Base-by-base conservation (phyloP, 64 coral and sea anemone genomes). In the Pocillopora damicornis region DNA sequence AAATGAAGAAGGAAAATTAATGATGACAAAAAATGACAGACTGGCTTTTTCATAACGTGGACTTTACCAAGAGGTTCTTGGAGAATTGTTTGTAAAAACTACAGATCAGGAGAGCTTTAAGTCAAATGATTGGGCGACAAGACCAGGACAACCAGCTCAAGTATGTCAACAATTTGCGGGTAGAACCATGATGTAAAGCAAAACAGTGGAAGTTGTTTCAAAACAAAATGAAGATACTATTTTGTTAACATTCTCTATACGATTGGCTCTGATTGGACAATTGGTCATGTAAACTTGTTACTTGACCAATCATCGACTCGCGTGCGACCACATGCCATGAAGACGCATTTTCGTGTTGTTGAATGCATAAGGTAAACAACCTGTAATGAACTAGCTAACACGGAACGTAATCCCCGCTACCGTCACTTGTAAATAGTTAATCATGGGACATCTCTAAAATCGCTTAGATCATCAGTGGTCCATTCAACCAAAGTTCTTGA, bases 331-430 rank as follows among this genome's bases (percentile, higher is more conserved):
- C 63, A 22, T 30, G 81, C 20, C 16, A 72, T 37, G 35, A 5
- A 67, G 7, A 4, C 17, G 20, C 11, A 23, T 20, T 1, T 30
- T 8, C 16, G 80, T 68, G 63, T 85, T 85, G 26, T 63, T 67
- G 9, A 11, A 73, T 58, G 20, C 14, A n/a, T 72, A 26, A 72
- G 9, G 16, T 85, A 85, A 85, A 85, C 38, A 85, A 85, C 81
- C 81, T 57, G 81, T 65, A 22, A 13, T 7, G 72, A 85, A 45
- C 81, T 85, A 85, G 81, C 81, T 85, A 85, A 72, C 38, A 66
- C 42, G 65, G 38, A 72, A 85, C 64, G 81, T 85, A 71, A 85
- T 85, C 65, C 15, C 58, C 20, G 15, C 11, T 3, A 68, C 81
- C 11, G 63, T 25, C 15, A 18, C 62, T 73, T 12, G 63, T 85